A percentile compares a stretch with the other conserved stretches of the same genome.
These are phyloP conservation scores for Scaptomyza pallida DNA, from an alignment of 1,140 invertebrate species.

Conservation along the genomic window DNA sequence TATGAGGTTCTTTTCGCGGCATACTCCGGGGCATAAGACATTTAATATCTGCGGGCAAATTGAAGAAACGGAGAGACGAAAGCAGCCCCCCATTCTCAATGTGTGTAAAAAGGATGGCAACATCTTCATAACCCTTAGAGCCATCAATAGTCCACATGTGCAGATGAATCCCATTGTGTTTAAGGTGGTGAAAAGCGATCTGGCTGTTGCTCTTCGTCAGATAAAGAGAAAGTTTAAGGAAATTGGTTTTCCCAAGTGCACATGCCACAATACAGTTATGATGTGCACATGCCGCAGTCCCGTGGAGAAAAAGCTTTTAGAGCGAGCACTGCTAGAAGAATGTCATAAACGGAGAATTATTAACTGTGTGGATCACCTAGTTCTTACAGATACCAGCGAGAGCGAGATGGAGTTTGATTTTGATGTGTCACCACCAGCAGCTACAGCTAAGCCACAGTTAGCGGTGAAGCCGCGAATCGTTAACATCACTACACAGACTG, in stretches of 20 bases:
- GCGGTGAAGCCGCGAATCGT: conserved; percentile 13
- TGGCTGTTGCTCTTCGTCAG: conserved; percentile 40
- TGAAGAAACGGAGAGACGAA: not conserved
- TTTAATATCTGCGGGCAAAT: conserved; percentile 26
- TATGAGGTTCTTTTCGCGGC: conserved; percentile 70
- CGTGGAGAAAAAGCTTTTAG: conserved; percentile 55
- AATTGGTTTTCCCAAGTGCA: conserved; percentile 68
- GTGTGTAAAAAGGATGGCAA: conserved; percentile 65
- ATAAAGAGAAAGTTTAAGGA: conserved; percentile 61
- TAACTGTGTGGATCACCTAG: conserved; percentile 46
- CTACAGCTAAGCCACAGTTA: not conserved
- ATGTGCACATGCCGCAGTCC: conserved; percentile 63
- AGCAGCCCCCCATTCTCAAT: conserved; percentile 54
- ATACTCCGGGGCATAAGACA: conserved; percentile 13
- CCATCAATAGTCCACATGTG: conserved; percentile 21
- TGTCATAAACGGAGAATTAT: conserved; percentile 42
- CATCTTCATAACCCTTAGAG: conserved; percentile 66
- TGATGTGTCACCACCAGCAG: conserved; percentile 59
- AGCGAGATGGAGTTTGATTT: conserved; percentile 75
- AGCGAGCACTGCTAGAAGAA: conserved; percentile 45
- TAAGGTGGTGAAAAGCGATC: conserved; percentile 68
- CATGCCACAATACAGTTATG: conserved; percentile 62
- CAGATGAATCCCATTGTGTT: conserved; percentile 71
- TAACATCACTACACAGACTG: conserved; percentile 65
- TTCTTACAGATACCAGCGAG: conserved; percentile 72